Conservation (phyloP, 2,888 invertebrate genomes). For the Trypoxylon attenuatum region DNA sequence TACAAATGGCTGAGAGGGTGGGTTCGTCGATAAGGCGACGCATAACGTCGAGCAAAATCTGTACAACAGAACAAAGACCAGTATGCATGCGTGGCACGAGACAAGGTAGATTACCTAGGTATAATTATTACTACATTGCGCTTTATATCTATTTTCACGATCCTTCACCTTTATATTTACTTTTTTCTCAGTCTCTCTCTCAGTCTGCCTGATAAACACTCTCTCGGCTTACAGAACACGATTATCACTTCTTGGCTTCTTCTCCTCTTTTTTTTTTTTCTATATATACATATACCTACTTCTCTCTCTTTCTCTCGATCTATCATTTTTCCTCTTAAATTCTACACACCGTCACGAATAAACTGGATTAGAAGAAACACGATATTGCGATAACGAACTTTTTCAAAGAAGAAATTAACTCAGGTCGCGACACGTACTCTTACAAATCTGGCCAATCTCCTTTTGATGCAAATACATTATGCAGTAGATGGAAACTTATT, state of each 20-base stretch:
- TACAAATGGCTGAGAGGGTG: no score
- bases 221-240: conserved; percentile 48
- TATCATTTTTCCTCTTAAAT: background rate
- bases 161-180: conserved; percentile 29
- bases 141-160: conserved; percentile 48
- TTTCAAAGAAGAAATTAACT: no score
- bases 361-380: conserved; percentile 10
- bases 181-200: conserved; percentile 24
- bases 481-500: no score
- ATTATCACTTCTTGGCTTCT: conserved; percentile 33
- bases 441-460: no score
- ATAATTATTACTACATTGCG: conserved; percentile 51
- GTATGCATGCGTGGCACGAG: conserved; percentile 66
- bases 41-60: conserved; percentile 27
- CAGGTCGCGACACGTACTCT: no score
- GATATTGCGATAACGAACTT: no score
- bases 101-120: conserved; percentile 62
- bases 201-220: conserved; percentile 34
- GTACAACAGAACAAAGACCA: conserved; percentile 41
- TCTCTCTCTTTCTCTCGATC: background rate
- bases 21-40: conserved; percentile 36
- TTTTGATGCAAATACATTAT: no score
- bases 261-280: conserved; percentile 22
- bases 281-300: conserved; percentile 15
- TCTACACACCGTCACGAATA: background rate